These are phyloP conservation scores for Desmophyllum pertusum DNA, from an alignment of 92 coral and sea anemone species.

Conservation along the genomic window DNA sequence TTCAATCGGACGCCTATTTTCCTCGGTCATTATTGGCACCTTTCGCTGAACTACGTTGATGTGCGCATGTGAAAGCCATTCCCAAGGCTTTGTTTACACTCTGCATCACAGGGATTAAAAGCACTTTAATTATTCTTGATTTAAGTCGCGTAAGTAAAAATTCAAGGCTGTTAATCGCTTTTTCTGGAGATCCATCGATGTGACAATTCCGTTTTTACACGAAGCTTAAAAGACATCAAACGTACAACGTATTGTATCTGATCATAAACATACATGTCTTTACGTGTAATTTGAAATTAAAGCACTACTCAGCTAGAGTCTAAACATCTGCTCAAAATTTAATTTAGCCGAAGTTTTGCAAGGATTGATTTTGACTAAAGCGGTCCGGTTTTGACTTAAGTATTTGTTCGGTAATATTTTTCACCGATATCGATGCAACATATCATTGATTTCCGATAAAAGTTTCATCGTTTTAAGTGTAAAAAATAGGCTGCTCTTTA, in stretches of 20 bases:
- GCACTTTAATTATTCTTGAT: constrained; percentile 12
- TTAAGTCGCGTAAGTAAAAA: not conserved
- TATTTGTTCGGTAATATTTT: not conserved
- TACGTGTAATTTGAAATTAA: not conserved
- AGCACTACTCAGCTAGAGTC: not conserved
- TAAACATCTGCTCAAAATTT: not conserved
- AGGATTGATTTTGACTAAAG: not conserved
- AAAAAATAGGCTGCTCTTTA: not conserved
- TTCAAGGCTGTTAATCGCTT: not conserved
- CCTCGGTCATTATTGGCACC: not conserved
- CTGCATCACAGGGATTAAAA: not conserved
- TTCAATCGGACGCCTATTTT: not conserved
- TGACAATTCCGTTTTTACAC: not conserved
- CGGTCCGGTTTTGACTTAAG: not conserved
- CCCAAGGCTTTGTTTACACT: not conserved
- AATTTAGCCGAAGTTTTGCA: not conserved
- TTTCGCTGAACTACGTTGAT: not conserved
- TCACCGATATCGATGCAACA: not conserved
- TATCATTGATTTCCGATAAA: not conserved
- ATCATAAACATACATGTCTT: not conserved
- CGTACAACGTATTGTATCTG: not conserved
- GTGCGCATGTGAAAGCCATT: not conserved
- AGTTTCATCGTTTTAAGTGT: not conserved
- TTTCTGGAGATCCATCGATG: not conserved
- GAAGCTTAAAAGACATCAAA: not conserved